Base-by-base conservation (phyloP, 2,888 invertebrate species). In the Tenthredo distinguenda region DNA sequence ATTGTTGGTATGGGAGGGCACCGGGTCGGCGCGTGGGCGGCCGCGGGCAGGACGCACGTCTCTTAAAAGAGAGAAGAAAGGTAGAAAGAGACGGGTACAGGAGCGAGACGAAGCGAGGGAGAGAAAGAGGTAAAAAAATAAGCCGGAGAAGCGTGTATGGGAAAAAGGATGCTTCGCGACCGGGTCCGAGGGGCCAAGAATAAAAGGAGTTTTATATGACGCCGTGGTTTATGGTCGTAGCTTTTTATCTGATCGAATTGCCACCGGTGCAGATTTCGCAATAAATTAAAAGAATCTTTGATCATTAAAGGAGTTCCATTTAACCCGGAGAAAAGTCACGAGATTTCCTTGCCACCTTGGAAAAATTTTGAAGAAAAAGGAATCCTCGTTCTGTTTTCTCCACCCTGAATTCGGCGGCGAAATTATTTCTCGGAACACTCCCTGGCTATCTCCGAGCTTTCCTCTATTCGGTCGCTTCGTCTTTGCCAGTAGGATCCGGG, bases 11-110 rank as follows among this genome's bases (percentile, higher is more conserved):
- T 90, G 91, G 90, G 90, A 91, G 91, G 91, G 91, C 92, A 89
- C 90, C 91, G 91, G 92, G 92, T 92, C 92, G 93, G 93, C 93
- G 93, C 93, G 93, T 93, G 93, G 93, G 93, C 93, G 93, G 92
- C 93, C 93, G 92, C 92, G 92, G 93, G 93, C 93, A 91, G 91
- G 92, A 91, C 93, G 93, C 93, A 90, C 93, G 93, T 92, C 93
- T 90, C 88, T 55, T 87, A 85, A 88, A 88, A 86, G 84, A 88
- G 87, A 89, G 90, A 89, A 88, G 89, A 88, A 87, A 86, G 87
- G 77, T 82, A 76, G 77, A 85, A 85, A 83, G 85, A 77, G 84
- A 86, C 58, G 71, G 26, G 26, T 0, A 21, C 10, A 79, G 86
- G 84, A 85, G 65, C 85, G 84, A 85, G 84, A 82, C 26, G 81